Evolutionary conservation across 2,888 invertebrate species (phyloP), one percentile per base, ranked within the genome.

Genomic region (Himalopsyche japonica): DNA sequence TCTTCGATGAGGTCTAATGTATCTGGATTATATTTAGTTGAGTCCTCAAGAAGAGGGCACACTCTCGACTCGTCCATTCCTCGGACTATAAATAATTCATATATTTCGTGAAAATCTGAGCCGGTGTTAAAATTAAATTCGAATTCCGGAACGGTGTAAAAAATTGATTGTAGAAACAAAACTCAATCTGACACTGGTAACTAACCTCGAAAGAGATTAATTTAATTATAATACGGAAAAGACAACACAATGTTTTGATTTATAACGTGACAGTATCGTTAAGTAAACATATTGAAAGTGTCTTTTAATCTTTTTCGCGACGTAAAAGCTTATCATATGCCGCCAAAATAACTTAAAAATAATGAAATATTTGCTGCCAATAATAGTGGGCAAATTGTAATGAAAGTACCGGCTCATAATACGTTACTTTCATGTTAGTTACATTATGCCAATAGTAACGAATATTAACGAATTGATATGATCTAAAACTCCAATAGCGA

Each of bases 1-100:
- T 99, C 98, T 88, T 94, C 94, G 86, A 96, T 94, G 84, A 99
- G 93, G 91, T 99, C 98, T 87, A 98, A 95, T 43, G 98, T 97
- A 90, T 99, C 99, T 0, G 99, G 98, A 89, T 94, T 94, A 92
- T 99, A 99, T 89, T 94, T 93, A 87, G 93, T 93, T 82, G 96
- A 95, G 90, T 97, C 95, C 87, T 93, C 93, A 86, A 99, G 92
- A 88, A 99, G 91, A 8, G 96, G 95, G 89, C 97, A 97, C 81
- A 96, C 92, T 84, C 91, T 91, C 87, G 92, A 92, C 83, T 91
- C 90, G 37, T 90, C 89, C 88, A 90, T 90, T 32, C 76, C 81
- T 64, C 20, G 57, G 57, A 77, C 30, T 30, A 77, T 76, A 80
- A 57, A 57, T 57, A 57, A 57, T 57, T 57, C 57, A 57, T 57